Evolutionary conservation across 2,888 invertebrate genomes (phyloP), one percentile per base, ranked within the genome.

Genomic region (Tryphoninae sp.): DNA sequence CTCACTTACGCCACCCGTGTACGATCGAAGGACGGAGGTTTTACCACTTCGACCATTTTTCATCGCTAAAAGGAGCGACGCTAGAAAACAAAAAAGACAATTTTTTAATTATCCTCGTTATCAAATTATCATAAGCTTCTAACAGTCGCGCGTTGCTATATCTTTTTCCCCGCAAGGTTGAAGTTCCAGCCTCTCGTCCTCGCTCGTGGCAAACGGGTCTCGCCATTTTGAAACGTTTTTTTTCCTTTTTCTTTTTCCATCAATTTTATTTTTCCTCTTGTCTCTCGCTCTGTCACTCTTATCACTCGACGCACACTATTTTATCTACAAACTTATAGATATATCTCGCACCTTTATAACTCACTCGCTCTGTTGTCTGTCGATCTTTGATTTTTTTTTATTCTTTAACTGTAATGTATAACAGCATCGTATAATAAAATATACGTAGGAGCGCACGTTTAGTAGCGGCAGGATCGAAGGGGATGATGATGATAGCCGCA

Each of bases 401-500:
- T 7, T 58, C 22, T 45, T 68, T 42, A 26, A 69, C 59, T 19
- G 74, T 62, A 75, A 79, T 51, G 67, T 78, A 23, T 58, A 59
- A 64, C 40, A 33, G 61, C 65, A 72, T 53, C 49, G 26, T 16
- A 62, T 72, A 2, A 45, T 45, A 45, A n/a, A 55, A 53, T 40
- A 59, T 68, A 68, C 59, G 77, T 77, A 86, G 86, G 84, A 86
- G 83, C 85, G 84, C 85, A 83, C 82, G 82, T 86, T 87, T 87
- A 85, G 86, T 90, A 88, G 89, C 89, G 86, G 88, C 86, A 88
- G 88, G 87, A 89, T 89, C 88, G 84, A 88, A 87, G 87, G 86
- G 86, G 67, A 81, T 79, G 59, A 80, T 76, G 67, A 62, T 76
- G 67, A 62, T 74, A 68, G 73, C 77, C 69, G 77, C 80, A 69